A percentile compares a stretch with the other conserved stretches of the same genome.
phyloP scores from a whole-genome alignment of 2,888 invertebrate species.

The Xylota segnis region DNA sequence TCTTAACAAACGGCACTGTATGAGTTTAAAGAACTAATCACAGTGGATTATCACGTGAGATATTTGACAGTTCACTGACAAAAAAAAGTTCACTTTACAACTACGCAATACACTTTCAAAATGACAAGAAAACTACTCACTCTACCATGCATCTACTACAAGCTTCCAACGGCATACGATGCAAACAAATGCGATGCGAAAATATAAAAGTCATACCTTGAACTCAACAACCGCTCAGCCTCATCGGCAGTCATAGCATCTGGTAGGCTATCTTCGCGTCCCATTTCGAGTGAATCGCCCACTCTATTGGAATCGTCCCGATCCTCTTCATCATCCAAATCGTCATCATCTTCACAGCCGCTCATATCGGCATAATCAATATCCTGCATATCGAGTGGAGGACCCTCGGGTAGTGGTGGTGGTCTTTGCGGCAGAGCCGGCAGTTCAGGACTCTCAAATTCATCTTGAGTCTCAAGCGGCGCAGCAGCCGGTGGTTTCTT shows the following conservation, averaged over 20 bases:
- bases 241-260: conserved; percentile 93
- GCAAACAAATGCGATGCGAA: neutral
- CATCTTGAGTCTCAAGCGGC: conserved; percentile 82
- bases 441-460: conserved; percentile 80
- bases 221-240: conserved; percentile 93
- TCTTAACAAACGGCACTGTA: neutral
- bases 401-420: conserved; percentile 83
- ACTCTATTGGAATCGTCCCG: conserved; percentile 54
- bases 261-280: conserved; percentile 84
- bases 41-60: too few relatives aligned
- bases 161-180: neutral
- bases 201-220: conserved; percentile 87
- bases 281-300: conserved; percentile 68
- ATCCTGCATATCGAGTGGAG: conserved; percentile 86
- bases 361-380: conserved; percentile 87
- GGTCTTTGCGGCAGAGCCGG: conserved; percentile 80
- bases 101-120: conserved; percentile 77
- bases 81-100: too few relatives aligned
- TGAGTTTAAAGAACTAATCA: neutral
- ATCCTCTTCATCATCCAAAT: conserved; percentile 84
- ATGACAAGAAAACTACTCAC: conserved; percentile 77
- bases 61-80: too few relatives aligned
- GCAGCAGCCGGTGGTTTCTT: conserved; percentile 81
- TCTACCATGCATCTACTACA: conserved; percentile 75
- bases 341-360: conserved; percentile 85